Base-by-base conservation (phyloP, 1,140 invertebrate species). In the Pachyrhynchus sulphureomaculatus region DNA sequence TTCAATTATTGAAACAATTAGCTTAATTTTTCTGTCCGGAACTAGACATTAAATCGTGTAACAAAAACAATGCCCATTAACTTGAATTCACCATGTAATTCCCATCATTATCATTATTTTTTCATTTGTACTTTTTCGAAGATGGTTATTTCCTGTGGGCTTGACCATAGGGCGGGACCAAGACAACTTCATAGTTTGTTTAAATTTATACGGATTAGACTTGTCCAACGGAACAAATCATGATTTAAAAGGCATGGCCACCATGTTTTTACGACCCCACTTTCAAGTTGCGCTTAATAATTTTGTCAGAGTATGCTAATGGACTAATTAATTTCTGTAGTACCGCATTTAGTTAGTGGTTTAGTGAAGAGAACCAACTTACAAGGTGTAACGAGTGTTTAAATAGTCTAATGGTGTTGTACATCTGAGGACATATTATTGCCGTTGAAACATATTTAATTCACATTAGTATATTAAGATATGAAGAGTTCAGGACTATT, bases 141-240 rank as follows among this genome's bases (percentile, higher is more conserved):
- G 17, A 42, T 9, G 4, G 4, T 12, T 42, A 20, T 42, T 42
- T 42, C 39, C 39, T 39, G 36, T 20, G 13, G 39, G 39, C 39
- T 18, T 9, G 17, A 42, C 39, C 18, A 12, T 10, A 42, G 21
- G 39, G 39, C 39, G 39, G 39, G 17, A 18, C 39, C 12, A 42
- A 42, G 15, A 21, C 39, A 12, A 20, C 21, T 42, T 18, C 39
- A 42, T 18, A 42, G 18, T 42, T 9, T 37, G 18, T 42, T 42
- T 42, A 42, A 42, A 42, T 42, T 42, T 42, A 42, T 15, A 42
- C 39, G 15, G 21, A 18, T 18, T 20, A 20, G 39, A 18, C 21
- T 42, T 18, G 21, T 42, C 39, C 39, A 42, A 42, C 39, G 39
- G 39, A 42, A 42, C 39, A 42, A 42, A 42, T 42, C 3, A 18